phyloP scores from a whole-genome alignment of 2,113 vertebrate genomes.

The Ceyx margarethae region DNA sequence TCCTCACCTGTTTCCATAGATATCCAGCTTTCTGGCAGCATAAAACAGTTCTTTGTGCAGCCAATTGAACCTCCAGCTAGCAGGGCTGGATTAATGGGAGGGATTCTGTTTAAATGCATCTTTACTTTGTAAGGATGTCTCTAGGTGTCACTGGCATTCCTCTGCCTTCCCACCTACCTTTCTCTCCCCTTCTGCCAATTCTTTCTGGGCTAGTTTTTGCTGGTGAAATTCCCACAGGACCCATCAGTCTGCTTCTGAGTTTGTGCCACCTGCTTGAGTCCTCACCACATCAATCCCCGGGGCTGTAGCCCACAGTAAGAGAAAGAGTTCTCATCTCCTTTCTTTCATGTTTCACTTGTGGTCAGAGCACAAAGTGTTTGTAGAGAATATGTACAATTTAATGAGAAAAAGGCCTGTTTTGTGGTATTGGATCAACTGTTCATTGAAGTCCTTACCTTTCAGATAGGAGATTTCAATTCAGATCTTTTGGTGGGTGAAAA shows the following conservation, averaged over 20 bases:
- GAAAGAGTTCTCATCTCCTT: neutral
- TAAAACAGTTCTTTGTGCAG: neutral
- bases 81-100: neutral
- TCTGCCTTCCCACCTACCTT: neutral
- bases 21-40: neutral
- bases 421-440: neutral
- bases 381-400: neutral
- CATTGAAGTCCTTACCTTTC: neutral
- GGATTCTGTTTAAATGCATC: neutral
- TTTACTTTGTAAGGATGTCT: neutral
- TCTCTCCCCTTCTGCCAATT: neutral
- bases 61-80: neutral
- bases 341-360: conserved; percentile 2
- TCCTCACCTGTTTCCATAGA: neutral
- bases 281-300: neutral
- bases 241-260: neutral
- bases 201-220: neutral
- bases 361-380: neutral
- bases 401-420: neutral
- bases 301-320: neutral
- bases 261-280: neutral
- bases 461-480: neutral
- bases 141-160: neutral
- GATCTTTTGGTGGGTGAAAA: neutral
- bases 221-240: neutral